Conservation (phyloP, 2,797 vertebrate species). For the Prunella strophiata region DNA sequence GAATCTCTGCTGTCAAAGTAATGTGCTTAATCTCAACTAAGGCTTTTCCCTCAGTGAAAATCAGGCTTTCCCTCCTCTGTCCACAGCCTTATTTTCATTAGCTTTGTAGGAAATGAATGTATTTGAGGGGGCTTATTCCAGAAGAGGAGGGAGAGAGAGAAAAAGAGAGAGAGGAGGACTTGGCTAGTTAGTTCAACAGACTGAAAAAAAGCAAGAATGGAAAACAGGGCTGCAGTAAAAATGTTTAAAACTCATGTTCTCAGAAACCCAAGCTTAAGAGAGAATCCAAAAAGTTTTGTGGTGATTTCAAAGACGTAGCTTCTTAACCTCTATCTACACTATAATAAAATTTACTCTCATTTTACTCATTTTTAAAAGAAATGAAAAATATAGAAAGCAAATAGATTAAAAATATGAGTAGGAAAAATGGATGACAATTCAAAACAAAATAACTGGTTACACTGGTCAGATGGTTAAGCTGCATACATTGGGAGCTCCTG, state of each 20-base stretch:
- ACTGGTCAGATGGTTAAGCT: not conserved
- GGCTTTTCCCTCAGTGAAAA: not conserved
- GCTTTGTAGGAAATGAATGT: not conserved
- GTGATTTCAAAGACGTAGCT: not conserved
- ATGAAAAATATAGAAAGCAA: not conserved
- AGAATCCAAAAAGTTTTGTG: not conserved
- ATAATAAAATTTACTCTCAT: not conserved
- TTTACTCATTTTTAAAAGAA: not conserved
- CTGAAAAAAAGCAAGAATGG: not conserved
- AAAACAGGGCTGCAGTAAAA: not conserved
- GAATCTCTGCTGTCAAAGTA: not conserved
- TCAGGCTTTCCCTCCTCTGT: not conserved
- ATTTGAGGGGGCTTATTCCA: not conserved
- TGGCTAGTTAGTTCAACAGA: not conserved
- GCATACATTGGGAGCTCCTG: not conserved
- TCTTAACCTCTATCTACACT: not conserved
- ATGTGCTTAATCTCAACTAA: not conserved
- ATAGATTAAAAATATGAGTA: not conserved
- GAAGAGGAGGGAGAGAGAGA: not conserved
- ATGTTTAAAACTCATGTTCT: not conserved
- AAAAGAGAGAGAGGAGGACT: rapidly evolving
- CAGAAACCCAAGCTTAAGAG: not conserved
- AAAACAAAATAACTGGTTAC: not conserved
- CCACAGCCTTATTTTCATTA: not conserved
- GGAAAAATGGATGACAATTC: not conserved